Evolutionary conservation across 2,797 vertebrate species (phyloP).

Genomic region (Cirrhinus mrigala): DNA sequence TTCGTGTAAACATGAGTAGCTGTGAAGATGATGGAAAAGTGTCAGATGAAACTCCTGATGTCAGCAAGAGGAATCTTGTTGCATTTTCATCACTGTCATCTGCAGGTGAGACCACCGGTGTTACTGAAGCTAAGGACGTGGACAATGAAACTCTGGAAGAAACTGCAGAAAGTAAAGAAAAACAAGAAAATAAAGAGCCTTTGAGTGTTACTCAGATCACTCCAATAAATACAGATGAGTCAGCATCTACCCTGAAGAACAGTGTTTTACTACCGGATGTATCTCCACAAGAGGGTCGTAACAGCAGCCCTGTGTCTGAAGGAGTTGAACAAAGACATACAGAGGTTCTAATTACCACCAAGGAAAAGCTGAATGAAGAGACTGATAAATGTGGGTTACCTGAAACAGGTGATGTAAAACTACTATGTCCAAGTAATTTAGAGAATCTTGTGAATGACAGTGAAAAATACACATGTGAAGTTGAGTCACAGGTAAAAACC

Average conservation of each 20-base stretch:
- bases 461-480: slow-evolving; percentile 20
- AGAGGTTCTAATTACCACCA: slow-evolving; percentile 41
- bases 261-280: slow-evolving; percentile 24
- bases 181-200: slow-evolving; percentile 33
- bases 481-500: slow-evolving; percentile 5
- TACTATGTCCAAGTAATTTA: slow-evolving; percentile 47
- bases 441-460: slow-evolving; percentile 30
- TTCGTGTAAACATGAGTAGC: not conserved
- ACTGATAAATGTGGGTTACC: slow-evolving; percentile 19
- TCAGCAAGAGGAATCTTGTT: not conserved
- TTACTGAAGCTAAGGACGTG: slow-evolving; percentile 19
- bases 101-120: slow-evolving; percentile 55
- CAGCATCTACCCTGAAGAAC: slow-evolving; percentile 37
- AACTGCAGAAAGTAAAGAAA: slow-evolving; percentile 26
- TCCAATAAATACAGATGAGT: slow-evolving; percentile 23
- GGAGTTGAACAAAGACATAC: slow-evolving; percentile 37
- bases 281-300: slow-evolving; percentile 26
- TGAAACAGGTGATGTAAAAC: slow-evolving; percentile 52
- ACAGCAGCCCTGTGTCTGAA: slow-evolving; percentile 43
- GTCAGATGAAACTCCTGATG: slow-evolving; percentile 25
- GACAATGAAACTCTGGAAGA: slow-evolving; percentile 24
- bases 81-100: not conserved
- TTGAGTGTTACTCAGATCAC: not conserved
- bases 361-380: slow-evolving; percentile 52
- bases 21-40: slow-evolving; percentile 9